These are phyloP conservation scores for Pachymerium ferrugineum DNA, from an alignment of 2,888 invertebrate species.

Conservation along the genomic window DNA sequence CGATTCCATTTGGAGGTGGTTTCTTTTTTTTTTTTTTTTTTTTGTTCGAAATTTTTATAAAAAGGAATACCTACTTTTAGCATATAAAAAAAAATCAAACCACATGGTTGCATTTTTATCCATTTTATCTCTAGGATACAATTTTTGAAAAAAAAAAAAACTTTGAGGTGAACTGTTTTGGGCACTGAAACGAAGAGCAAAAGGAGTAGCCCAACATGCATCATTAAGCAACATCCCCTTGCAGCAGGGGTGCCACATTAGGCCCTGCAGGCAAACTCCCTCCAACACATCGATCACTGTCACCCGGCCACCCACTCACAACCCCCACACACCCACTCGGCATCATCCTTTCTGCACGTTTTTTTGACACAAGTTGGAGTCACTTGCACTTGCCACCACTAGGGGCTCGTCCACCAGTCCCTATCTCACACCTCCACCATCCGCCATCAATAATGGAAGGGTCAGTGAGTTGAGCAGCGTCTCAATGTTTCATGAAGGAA, in stretches of 20 bases:
- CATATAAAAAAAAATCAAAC: background rate
- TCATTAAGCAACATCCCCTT: slow-evolving; percentile 24
- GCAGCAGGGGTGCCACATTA: slow-evolving; percentile 9
- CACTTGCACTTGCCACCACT: background rate
- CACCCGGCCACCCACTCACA: slow-evolving; percentile 16
- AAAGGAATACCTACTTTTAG: slow-evolving; percentile 1
- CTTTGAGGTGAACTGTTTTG: slow-evolving; percentile 13
- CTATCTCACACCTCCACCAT: slow-evolving; percentile 23
- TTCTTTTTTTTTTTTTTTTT: background rate
- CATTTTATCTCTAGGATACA: slow-evolving; percentile 17
- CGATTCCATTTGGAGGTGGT: background rate
- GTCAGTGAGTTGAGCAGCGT: slow-evolving; percentile 11
- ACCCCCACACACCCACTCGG: background rate
- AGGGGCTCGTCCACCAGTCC: slow-evolving; percentile 9
- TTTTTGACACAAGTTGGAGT: background rate
- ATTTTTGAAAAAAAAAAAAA: background rate
- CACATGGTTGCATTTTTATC: slow-evolving; percentile 20
- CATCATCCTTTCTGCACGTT: slow-evolving; percentile 27
- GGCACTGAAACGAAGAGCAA: slow-evolving; percentile 12
- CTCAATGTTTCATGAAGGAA: slow-evolving; percentile 32
- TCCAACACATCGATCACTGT: slow-evolving; percentile 28
- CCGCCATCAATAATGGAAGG: slow-evolving; percentile 30
- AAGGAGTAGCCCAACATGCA: slow-evolving; percentile 25
- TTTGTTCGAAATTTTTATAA: background rate
- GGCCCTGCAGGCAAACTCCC: background rate